Evolutionary conservation across 2,888 invertebrate genomes (phyloP), one percentile per base, ranked within the genome.

Genomic region (Venustoraphidia nigricollis): DNA sequence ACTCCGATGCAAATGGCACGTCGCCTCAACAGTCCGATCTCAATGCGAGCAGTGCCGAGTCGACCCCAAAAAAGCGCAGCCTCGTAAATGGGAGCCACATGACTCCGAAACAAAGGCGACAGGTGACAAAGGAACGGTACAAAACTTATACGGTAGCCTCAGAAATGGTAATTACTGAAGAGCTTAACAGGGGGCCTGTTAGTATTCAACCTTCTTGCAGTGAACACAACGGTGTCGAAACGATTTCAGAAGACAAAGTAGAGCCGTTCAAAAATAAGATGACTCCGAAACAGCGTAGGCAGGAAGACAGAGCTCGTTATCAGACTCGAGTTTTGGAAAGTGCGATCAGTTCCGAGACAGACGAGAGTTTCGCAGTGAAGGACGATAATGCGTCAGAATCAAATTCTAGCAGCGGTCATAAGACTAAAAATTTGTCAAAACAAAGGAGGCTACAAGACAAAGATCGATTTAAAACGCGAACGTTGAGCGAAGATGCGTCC

Each of bases 131-230:
- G 60, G 87, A 90, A 57, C 76, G 90, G 51, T 88, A 81, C 61
- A 83, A 81, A 61, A 90, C 89, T 0, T 90, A 89, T 60, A 88
- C 86, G 0, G 84, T 89, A 39, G 80, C 78, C 0, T 80, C 75
- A 1, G 75, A 73, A 50, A 66, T 79, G 59, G 67, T 72, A 2
- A 69, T 67, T 56, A 65, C 66, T 43, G 66, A 68, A 51, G 67
- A 69, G 46, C 56, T 56, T n/a, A 59, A 55, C 27, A 60, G 58
- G 43, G 50, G 5, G 6, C 27, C 27, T 27, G 6, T 27, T 3
- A 27, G 0, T 61, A 58, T 17, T 55, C 62, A 1, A 65, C 61
- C 47, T 50, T 62, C n/a, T 41, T 39, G 37, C 48, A 45, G 10
- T 48, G 34, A 10, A 17, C 9, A 13, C 36, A 68, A 70, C 0